Percentiles rank a stretch among this genome's conserved stretches.
These are phyloP conservation scores for Ptiloglossa arizonensis DNA, from an alignment of 1,140 invertebrate species.

Conservation along the genomic window DNA sequence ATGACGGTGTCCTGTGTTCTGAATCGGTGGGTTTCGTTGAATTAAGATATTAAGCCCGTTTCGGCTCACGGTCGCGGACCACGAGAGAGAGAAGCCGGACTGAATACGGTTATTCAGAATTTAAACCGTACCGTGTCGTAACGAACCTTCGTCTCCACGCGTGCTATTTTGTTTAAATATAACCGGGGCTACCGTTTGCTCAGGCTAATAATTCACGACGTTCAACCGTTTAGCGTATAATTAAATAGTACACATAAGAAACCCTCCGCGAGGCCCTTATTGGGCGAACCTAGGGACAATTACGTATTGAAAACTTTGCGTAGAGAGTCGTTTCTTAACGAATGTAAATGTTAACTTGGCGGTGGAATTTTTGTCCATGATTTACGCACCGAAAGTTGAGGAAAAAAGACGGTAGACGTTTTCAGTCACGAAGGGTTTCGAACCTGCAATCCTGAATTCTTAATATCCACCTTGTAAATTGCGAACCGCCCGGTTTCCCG, in stretches of 20 bases:
- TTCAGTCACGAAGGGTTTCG: not conserved
- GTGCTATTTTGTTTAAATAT: slow-evolving; percentile 35
- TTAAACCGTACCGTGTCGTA: slow-evolving; percentile 5
- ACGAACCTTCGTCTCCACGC: slow-evolving; percentile 32
- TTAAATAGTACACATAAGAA: too few relatives aligned
- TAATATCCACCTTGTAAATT: not conserved
- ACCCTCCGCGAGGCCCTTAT: too few relatives aligned
- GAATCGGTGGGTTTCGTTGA: slow-evolving; percentile 16
- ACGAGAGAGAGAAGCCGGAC: not conserved
- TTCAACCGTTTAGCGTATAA: slow-evolving; percentile 5
- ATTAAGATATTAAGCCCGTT: slow-evolving; percentile 26
- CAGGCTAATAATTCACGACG: slow-evolving; percentile 42
- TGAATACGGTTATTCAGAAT: slow-evolving; percentile 39
- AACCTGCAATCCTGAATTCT: not conserved
- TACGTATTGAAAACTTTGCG: too few relatives aligned
- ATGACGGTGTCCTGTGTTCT: not conserved
- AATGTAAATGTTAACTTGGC: too few relatives aligned
- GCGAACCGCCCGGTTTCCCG: slow-evolving; percentile 6
- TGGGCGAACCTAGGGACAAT: too few relatives aligned
- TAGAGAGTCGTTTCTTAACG: too few relatives aligned
- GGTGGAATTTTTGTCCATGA: too few relatives aligned
- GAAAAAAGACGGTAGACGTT: too few relatives aligned
- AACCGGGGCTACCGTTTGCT: not conserved
- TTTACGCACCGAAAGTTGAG: too few relatives aligned
- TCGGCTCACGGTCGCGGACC: too few relatives aligned